Evolutionary conservation across 2,797 vertebrate genomes (phyloP).

Genomic region (Champsocephalus gunnari): DNA sequence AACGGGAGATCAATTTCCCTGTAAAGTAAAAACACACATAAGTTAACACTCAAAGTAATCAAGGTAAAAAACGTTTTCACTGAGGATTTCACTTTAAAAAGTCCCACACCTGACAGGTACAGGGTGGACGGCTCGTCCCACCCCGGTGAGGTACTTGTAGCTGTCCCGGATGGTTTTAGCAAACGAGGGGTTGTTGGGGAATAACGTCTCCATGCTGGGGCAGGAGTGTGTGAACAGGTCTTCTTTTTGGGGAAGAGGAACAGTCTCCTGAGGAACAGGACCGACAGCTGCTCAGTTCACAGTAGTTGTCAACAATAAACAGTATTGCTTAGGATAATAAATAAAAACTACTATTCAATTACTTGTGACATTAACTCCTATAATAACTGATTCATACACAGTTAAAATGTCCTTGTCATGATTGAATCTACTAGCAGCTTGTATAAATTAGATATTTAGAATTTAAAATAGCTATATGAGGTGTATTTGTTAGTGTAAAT

Average conservation of each 20-base stretch:
- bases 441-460: not conserved
- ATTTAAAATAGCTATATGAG: not conserved
- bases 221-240: conserved; percentile 86
- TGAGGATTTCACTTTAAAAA: not conserved
- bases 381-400: not conserved
- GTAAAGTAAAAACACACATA: conserved; percentile 22
- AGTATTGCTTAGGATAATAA: not conserved
- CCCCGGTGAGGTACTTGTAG: conserved; percentile 88
- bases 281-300: not conserved
- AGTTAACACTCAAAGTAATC: conserved; percentile 14
- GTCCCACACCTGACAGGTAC: conserved; percentile 78
- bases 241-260: conserved; percentile 65
- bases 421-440: not conserved
- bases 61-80: not conserved
- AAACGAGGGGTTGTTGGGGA: conserved; percentile 88
- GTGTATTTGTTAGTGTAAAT: not conserved
- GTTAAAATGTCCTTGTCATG: not conserved
- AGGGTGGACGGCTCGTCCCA: conserved; percentile 80
- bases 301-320: not conserved
- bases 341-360: not conserved
- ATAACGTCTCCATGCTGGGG: conserved; percentile 86
- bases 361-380: not conserved
- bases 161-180: conserved; percentile 87
- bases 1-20: conserved; percentile 86
- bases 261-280: conserved; percentile 64